Conservation (phyloP, 2,888 invertebrate genomes). For the Cryptus viduatorius region DNA sequence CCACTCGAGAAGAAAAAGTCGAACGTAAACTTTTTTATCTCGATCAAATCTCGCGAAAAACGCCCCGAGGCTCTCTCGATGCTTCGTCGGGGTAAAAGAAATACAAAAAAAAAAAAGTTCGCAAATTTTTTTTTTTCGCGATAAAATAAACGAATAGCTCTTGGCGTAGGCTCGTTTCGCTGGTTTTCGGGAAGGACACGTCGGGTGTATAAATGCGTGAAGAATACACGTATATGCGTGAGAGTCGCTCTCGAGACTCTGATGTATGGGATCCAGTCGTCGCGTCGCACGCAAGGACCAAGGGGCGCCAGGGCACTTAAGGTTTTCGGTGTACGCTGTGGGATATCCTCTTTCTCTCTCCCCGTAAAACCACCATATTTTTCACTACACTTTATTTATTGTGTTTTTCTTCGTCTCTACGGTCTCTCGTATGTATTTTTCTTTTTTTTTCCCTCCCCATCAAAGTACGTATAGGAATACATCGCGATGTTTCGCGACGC, state of each 20-base stretch:
- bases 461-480: neutral
- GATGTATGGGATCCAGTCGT: constrained; percentile 76
- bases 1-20: constrained; percentile 32
- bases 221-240: constrained; percentile 41
- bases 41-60: constrained; percentile 57
- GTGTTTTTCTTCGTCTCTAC: constrained; percentile 71
- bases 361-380: constrained; percentile 75
- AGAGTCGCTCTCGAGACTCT: constrained; percentile 68
- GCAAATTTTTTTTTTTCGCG: constrained; percentile 9
- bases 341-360: constrained; percentile 49
- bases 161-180: neutral
- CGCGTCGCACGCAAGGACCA: constrained; percentile 70
- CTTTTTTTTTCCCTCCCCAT: constrained; percentile 29
- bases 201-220: neutral
- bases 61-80: constrained; percentile 34
- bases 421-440: constrained; percentile 47
- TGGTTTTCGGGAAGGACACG: neutral
- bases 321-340: constrained; percentile 73
- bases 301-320: constrained; percentile 81
- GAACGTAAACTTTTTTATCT: constrained; percentile 56
- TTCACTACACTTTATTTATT: constrained; percentile 80
- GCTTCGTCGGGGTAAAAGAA: constrained; percentile 3
- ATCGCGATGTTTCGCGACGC: constrained; percentile 49
- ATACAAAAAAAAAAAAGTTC: constrained; percentile 26
- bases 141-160: constrained; percentile 55